Evolutionary conservation across 2,113 vertebrate genomes (phyloP).

Genomic region (Chamaetylas fuelleborni): DNA sequence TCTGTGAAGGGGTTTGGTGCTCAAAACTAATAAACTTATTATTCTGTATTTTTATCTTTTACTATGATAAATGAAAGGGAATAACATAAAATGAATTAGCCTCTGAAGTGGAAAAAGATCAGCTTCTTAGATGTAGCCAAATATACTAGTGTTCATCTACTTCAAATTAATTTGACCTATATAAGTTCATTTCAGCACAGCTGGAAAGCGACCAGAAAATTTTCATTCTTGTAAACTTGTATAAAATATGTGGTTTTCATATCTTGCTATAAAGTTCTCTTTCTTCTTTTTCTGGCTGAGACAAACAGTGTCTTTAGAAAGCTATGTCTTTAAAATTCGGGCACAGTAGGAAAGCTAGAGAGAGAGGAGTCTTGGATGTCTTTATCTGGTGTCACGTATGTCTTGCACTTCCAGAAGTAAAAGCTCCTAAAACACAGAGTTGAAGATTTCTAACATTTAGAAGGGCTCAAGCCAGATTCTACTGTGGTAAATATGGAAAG

Average conservation of each 20-base stretch:
- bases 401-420: neutral
- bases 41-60: neutral
- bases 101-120: neutral
- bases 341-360: neutral
- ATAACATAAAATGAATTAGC: neutral
- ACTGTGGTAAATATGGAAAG: neutral
- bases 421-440: neutral
- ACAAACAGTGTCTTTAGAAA: neutral
- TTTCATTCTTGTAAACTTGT: neutral
- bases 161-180: neutral
- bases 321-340: neutral
- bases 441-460: neutral
- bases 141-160: neutral
- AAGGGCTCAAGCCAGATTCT: neutral
- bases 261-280: neutral
- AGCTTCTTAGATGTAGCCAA: neutral
- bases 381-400: neutral
- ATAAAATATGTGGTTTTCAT: neutral
- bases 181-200: neutral
- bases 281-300: neutral
- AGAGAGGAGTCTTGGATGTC: neutral
- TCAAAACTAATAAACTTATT: neutral
- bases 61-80: neutral
- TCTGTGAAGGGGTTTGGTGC: neutral
- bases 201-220: neutral